Conservation (phyloP, 1,140 invertebrate genomes). For the Macrobrachium nipponense region DNA sequence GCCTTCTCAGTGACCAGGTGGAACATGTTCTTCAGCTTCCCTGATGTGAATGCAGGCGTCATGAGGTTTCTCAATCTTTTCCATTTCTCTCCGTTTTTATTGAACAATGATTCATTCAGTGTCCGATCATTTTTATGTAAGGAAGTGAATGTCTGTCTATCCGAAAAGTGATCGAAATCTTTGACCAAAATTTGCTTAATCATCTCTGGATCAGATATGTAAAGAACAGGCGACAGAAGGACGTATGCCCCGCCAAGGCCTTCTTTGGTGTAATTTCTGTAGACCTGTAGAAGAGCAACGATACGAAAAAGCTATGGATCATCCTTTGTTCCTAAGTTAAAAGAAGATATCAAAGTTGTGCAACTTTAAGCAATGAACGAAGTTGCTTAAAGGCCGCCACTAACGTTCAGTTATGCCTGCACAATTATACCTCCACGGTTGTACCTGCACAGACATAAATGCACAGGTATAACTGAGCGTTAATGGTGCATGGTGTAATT, state of each 20-base stretch:
- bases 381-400: no score
- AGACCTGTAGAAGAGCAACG: neutral
- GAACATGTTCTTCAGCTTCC: conserved; percentile 62
- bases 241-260: neutral
- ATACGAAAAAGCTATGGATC: neutral
- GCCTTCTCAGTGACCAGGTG: conserved; percentile 28
- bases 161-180: conserved; percentile 24
- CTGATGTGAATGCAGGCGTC: conserved; percentile 63
- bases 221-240: neutral
- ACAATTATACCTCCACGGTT: no score
- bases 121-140: neutral
- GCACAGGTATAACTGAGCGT: no score
- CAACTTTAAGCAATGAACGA: no score
- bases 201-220: neutral
- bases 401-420: no score
- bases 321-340: neutral
- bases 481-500: no score
- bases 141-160: neutral
- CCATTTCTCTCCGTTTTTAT: conserved; percentile 43
- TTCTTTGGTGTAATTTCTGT: neutral
- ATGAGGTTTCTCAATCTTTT: conserved; percentile 50
- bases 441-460: no score
- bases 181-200: conserved; percentile 14
- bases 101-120: conserved; percentile 25
- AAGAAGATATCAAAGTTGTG: no score